A percentile compares a stretch with the other conserved stretches of the same genome.
These are phyloP conservation scores for Poicephalus meyeri DNA, from an alignment of 2,113 vertebrate species.

Conservation along the genomic window DNA sequence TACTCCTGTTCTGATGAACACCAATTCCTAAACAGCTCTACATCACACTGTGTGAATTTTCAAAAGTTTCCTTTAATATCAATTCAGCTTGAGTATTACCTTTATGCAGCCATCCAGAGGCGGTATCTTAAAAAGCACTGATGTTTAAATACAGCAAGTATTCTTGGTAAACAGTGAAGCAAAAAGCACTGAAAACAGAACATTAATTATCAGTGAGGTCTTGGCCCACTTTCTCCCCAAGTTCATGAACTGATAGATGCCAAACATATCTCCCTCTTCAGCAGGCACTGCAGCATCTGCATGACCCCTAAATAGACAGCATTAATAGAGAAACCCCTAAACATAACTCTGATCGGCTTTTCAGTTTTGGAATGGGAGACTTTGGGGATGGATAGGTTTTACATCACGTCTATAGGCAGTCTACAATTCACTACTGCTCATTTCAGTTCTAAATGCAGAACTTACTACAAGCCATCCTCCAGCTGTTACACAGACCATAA, in stretches of 20 bases:
- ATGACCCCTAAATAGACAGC: not conserved
- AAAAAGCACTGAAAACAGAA: not conserved
- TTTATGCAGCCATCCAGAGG: not conserved
- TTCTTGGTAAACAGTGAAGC: not conserved
- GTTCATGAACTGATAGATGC: not conserved
- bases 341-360: not conserved
- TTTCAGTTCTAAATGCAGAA: not conserved
- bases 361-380: not conserved
- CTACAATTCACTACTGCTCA: not conserved
- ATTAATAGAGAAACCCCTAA: not conserved
- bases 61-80: not conserved
- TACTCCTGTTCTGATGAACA: not conserved
- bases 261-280: not conserved
- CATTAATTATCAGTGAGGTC: not conserved
- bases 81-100: not conserved
- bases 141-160: not conserved
- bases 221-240: not conserved
- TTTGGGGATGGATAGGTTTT: not conserved
- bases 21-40: not conserved
- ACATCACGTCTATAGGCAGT: not conserved
- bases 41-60: not conserved
- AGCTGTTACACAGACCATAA: not conserved
- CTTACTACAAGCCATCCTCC: not conserved
- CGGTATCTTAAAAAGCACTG: not conserved
- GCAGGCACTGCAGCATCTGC: not conserved